phyloP scores from a whole-genome alignment of 2,113 vertebrate genomes.

The Microtus montanus region DNA sequence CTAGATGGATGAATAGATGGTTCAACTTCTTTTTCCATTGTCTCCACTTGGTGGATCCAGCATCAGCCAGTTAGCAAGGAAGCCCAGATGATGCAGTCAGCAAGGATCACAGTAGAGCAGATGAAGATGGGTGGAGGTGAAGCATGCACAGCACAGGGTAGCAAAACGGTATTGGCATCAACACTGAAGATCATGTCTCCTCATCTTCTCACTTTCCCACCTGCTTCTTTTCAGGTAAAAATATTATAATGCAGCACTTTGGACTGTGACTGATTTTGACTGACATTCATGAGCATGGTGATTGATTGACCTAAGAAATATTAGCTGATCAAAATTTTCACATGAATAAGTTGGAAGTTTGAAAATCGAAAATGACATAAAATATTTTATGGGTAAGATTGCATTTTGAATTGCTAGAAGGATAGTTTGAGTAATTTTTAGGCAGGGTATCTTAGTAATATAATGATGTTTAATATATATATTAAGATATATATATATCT shows the following conservation, averaged over 20 bases:
- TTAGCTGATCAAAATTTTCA: constrained; percentile 29
- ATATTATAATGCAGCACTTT: background rate
- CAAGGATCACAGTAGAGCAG: background rate
- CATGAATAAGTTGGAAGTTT: background rate
- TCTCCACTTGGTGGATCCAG: background rate
- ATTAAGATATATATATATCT: too few relatives aligned
- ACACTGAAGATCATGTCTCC: background rate
- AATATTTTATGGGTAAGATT: constrained; percentile 1
- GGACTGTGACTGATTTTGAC: background rate
- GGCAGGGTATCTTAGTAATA: background rate
- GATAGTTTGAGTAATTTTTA: constrained; percentile 15
- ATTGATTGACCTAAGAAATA: constrained; percentile 33
- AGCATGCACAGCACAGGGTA: background rate
- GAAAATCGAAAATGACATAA: background rate
- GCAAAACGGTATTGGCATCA: too few relatives aligned
- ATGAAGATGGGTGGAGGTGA: background rate
- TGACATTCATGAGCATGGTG: background rate
- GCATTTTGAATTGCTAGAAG: constrained; percentile 20
- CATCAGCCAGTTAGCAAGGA: background rate
- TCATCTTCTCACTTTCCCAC: background rate
- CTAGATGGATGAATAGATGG: background rate
- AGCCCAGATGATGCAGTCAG: background rate
- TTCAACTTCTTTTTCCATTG: background rate
- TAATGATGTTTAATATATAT: background rate
- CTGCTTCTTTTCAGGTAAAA: background rate